A percentile compares a stretch with the other conserved stretches of the same genome.
These are phyloP conservation scores for Metopolophium dirhodum DNA, from an alignment of 1,140 invertebrate genomes.

Conservation along the genomic window DNA sequence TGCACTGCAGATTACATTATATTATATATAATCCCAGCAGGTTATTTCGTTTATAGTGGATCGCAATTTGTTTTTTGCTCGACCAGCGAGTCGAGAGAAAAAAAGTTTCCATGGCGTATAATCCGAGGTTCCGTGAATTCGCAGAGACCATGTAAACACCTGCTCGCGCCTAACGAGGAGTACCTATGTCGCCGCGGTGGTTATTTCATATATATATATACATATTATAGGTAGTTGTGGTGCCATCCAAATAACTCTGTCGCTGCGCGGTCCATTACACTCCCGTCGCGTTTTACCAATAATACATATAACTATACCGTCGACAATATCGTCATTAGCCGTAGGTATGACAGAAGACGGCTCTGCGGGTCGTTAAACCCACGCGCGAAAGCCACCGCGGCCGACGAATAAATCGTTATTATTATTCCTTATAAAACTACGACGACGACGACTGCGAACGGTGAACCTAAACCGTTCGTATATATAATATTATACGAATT, in stretches of 20 bases:
- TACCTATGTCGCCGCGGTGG: background rate
- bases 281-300: background rate
- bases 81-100: background rate
- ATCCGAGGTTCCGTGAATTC: background rate
- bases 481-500: background rate
- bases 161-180: background rate
- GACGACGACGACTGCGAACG: background rate
- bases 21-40: background rate
- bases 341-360: background rate
- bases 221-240: background rate
- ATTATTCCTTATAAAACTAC: background rate
- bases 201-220: background rate
- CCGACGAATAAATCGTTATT: conserved; percentile 3
- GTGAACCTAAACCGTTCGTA: background rate
- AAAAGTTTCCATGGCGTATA: background rate
- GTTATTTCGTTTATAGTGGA: background rate
- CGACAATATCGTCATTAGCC: conserved; percentile 8
- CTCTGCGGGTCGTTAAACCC: conserved; percentile 9
- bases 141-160: conserved; percentile 6
- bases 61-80: background rate
- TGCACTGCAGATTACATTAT: background rate
- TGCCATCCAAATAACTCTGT: conserved; percentile 14
- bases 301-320: background rate
- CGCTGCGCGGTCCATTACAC: conserved; percentile 2
- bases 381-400: background rate